Conservation (phyloP, 2,113 vertebrate genomes). For the Donacobius atricapilla region DNA sequence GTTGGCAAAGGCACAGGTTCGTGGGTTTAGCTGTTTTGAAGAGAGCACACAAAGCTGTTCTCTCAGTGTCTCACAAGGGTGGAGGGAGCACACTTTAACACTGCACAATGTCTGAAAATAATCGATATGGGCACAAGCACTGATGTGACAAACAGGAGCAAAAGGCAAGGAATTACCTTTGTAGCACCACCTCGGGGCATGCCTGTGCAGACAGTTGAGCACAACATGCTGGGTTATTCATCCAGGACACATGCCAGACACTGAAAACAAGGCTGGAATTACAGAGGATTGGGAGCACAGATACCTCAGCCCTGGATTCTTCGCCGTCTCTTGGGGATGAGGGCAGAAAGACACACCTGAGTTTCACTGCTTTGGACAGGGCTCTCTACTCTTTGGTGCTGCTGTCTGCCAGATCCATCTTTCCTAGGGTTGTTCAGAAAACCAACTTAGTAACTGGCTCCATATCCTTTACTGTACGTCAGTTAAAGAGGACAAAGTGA, state of each 20-base stretch:
- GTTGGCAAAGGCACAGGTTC: fast-evolving
- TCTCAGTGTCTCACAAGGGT: fast-evolving
- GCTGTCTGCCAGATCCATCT: background rate
- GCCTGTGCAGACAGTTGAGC: background rate
- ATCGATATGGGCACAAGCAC: fast-evolving
- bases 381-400: background rate
- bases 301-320: fast-evolving
- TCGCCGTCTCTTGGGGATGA: fast-evolving
- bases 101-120: background rate
- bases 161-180: background rate
- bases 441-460: background rate
- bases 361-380: background rate
- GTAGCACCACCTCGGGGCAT: background rate
- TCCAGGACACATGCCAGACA: background rate
- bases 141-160: background rate
- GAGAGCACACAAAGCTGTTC: background rate
- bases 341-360: fast-evolving
- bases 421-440: background rate
- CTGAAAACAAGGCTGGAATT: background rate
- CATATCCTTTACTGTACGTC: background rate
- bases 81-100: fast-evolving
- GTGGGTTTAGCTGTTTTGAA: background rate
- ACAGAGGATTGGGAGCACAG: background rate
- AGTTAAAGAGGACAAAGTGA: background rate
- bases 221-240: background rate